Conservation (phyloP, 2,888 invertebrate genomes). For the Neoaliturus tenellus region DNA sequence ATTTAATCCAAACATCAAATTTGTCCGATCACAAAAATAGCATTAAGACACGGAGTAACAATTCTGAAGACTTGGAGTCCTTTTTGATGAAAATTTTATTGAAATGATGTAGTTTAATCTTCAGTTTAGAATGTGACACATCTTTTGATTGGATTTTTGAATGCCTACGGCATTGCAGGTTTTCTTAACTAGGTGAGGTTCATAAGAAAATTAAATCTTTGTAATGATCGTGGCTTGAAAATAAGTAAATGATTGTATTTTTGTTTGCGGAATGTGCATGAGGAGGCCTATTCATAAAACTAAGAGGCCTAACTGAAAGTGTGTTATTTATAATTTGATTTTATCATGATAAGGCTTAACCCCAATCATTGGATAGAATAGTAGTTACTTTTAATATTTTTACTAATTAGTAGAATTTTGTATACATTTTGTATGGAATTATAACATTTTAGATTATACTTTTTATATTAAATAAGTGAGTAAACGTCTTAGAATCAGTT, state of each 20-base stretch:
- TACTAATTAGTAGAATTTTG: not conserved
- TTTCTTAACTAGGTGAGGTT: too few species aligned
- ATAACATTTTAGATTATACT: not conserved
- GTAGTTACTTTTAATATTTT: not conserved
- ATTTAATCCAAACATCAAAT: not conserved
- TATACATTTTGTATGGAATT: conserved; percentile 16
- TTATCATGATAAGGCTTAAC: not conserved
- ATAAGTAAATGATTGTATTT: too few species aligned
- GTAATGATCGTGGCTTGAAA: too few species aligned
- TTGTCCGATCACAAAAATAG: not conserved
- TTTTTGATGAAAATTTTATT: not conserved
- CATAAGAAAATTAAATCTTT: too few species aligned
- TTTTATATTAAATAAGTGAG: not conserved
- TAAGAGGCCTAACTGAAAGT: not conserved
- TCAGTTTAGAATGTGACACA: too few species aligned
- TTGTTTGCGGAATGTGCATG: not conserved
- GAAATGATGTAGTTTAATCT: too few species aligned
- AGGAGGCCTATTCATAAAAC: not conserved
- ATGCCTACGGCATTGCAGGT: too few species aligned
- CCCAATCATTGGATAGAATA: not conserved
- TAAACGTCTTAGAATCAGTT: not conserved
- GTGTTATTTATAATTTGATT: not conserved
- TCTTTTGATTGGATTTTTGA: too few species aligned
- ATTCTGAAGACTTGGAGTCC: not conserved
- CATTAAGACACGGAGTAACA: not conserved